Conservation (phyloP, 2,113 vertebrate species). For the Daphoenositta chrysoptera region DNA sequence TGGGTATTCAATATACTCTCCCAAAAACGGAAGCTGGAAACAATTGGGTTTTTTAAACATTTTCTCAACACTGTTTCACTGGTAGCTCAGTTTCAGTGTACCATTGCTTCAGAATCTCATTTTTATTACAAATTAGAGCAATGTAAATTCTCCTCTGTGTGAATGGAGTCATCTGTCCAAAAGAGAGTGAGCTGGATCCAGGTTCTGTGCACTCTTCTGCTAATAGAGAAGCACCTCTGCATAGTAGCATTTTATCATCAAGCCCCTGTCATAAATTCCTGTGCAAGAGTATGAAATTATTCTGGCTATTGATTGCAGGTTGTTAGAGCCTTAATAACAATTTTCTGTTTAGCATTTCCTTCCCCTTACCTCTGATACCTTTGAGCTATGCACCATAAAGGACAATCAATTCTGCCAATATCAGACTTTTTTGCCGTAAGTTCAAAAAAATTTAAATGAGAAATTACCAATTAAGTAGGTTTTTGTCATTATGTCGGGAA, state of each 20-base stretch:
- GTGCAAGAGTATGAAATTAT: slow-evolving; percentile 56
- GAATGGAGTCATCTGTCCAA: background rate
- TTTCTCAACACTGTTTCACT: slow-evolving; percentile 32
- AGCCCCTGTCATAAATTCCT: slow-evolving; percentile 34
- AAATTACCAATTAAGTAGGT: background rate
- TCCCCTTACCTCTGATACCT: slow-evolving; percentile 41
- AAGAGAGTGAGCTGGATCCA: slow-evolving; percentile 22
- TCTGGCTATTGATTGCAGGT: slow-evolving; percentile 65
- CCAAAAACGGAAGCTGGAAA: slow-evolving; percentile 9
- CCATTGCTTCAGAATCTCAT: background rate
- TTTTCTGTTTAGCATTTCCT: slow-evolving; percentile 45
- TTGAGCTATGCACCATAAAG: slow-evolving; percentile 14
- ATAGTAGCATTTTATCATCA: slow-evolving; percentile 3
- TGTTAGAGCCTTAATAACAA: slow-evolving; percentile 53
- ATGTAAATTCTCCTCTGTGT: slow-evolving; percentile 15
- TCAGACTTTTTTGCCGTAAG: slow-evolving; percentile 18
- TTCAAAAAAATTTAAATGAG: slow-evolving; percentile 10
- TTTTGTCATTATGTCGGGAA: background rate
- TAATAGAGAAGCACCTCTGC: slow-evolving; percentile 20
- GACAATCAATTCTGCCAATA: slow-evolving; percentile 59
- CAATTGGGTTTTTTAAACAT: slow-evolving; percentile 2
- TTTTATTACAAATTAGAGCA: slow-evolving; percentile 24
- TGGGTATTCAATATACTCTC: background rate
- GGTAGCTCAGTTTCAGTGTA: background rate
- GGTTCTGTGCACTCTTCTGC: background rate